A percentile compares a stretch with the other conserved stretches of the same genome.
Evolutionary conservation across 1,140 invertebrate species (phyloP).

Genomic region (Myzus persicae): DNA sequence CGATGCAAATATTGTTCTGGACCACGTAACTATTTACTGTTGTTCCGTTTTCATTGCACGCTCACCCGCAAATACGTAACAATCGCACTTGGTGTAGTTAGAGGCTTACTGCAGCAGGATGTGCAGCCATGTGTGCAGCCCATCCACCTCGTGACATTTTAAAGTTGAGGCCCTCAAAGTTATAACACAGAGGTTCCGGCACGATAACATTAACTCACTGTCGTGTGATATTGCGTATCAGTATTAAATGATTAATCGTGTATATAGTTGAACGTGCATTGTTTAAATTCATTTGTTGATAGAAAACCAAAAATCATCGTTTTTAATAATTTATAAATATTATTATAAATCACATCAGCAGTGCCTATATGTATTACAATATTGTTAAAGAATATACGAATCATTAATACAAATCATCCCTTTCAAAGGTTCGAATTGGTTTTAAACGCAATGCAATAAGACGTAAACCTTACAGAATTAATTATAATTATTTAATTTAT

Average conservation of each 20-base stretch:
- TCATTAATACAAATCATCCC: background rate
- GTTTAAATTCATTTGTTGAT: background rate
- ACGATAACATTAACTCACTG: too few relatives aligned
- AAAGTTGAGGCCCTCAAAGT: background rate
- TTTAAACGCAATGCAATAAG: background rate
- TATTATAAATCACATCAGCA: background rate
- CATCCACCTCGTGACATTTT: background rate
- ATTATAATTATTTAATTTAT: conserved; percentile 16
- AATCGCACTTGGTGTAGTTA: background rate
- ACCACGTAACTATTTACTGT: background rate
- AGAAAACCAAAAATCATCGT: background rate
- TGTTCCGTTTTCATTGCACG: background rate
- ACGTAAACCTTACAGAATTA: background rate
- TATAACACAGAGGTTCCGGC: background rate
- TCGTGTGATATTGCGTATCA: too few relatives aligned
- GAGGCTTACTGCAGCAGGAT: background rate
- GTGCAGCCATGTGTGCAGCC: background rate
- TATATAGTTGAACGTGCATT: background rate
- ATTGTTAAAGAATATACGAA: background rate
- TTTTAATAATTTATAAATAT: background rate
- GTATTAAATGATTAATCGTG: too few relatives aligned
- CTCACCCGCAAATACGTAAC: background rate
- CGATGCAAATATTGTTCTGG: background rate
- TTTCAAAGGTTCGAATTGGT: background rate
- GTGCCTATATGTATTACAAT: too few relatives aligned